phyloP scores from a whole-genome alignment of 2,888 invertebrate genomes.

The Rhabditophanes sp. region DNA sequence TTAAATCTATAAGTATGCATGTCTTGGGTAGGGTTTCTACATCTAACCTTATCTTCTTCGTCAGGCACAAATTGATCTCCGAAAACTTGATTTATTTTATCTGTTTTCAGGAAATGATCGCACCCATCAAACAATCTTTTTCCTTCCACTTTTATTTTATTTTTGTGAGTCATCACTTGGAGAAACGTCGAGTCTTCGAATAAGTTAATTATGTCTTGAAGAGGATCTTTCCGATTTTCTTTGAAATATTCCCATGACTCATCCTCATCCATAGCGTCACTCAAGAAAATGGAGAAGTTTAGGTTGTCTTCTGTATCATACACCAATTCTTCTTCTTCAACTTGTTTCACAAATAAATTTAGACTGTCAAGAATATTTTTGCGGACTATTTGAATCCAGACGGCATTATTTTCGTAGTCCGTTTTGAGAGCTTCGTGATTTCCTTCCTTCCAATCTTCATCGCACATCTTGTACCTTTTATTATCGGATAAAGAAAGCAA shows the following conservation, averaged over 20 bases:
- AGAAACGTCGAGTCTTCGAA: slow-evolving; percentile 10
- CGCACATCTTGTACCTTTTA: slow-evolving; percentile 24
- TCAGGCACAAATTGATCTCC: slow-evolving; percentile 17
- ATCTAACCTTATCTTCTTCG: slow-evolving; percentile 27
- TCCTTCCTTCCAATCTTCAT: slow-evolving; percentile 14
- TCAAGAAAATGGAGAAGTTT: no score
- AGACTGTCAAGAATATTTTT: slow-evolving; percentile 18
- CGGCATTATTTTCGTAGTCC: slow-evolving; percentile 9
- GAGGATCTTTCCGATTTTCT: no score
- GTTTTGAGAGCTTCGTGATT: slow-evolving; percentile 6
- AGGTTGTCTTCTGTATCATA: no score
- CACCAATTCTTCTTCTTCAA: no score
- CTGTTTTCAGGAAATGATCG: slow-evolving; percentile 10
- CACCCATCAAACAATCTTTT: slow-evolving; percentile 15
- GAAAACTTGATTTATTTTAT: slow-evolving; percentile 17
- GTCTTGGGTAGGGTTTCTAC: slow-evolving; percentile 30
- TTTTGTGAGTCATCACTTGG: slow-evolving; percentile 11
- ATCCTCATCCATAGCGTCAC: no score
- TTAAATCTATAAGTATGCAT: slow-evolving; percentile 29
- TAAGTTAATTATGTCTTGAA: no score
- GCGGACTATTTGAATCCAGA: slow-evolving; percentile 14
- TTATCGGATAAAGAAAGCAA: slow-evolving; percentile 19
- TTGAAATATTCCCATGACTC: no score
- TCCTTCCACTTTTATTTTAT: slow-evolving; percentile 12
- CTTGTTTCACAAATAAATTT: slow-evolving; percentile 16